Evolutionary conservation across 2,888 invertebrate species (phyloP).

Genomic region (Lasioglossum zephyrum): DNA sequence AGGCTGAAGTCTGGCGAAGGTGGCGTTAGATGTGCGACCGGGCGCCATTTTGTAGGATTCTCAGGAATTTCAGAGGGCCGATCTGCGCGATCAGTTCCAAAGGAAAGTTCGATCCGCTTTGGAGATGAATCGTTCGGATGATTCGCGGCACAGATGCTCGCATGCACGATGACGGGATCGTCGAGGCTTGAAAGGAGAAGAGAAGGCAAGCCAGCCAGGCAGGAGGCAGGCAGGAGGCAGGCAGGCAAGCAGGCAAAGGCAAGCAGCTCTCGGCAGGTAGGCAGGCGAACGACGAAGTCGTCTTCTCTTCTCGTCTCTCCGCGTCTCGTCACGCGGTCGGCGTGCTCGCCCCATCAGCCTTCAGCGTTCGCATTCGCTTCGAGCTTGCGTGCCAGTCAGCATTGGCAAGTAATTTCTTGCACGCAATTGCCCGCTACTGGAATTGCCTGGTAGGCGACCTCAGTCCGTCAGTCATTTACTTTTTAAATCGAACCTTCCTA

Average conservation of each 20-base stretch:
- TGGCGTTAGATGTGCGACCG: neutral
- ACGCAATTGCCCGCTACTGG: constrained; percentile 83
- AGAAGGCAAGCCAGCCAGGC: constrained; percentile 32
- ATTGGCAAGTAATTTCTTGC: constrained; percentile 83
- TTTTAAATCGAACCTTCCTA: constrained; percentile 78
- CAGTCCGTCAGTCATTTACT: constrained; percentile 81
- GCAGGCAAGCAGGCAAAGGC: neutral
- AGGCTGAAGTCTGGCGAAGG: neutral
- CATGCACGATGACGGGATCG: constrained; percentile 77
- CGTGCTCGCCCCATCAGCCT: constrained; percentile 61
- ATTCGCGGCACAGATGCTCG: constrained; percentile 68
- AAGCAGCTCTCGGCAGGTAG: neutral
- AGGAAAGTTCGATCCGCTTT: constrained; percentile 22
- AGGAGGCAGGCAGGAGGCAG: neutral
- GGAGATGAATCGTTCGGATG: constrained; percentile 58
- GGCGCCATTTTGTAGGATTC: constrained; percentile 21
- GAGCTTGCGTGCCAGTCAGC: constrained; percentile 80
- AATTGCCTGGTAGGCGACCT: constrained; percentile 82
- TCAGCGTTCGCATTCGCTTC: constrained; percentile 70
- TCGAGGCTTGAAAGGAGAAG: constrained; percentile 72
- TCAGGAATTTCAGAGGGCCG: constrained; percentile 13
- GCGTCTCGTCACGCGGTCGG: constrained; percentile 19
- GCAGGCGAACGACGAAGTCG: constrained; percentile 34
- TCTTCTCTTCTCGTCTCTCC: constrained; percentile 23
- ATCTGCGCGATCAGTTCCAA: neutral